These are phyloP conservation scores for Lagopus muta DNA, from an alignment of 2,113 vertebrate species.

Conservation along the genomic window DNA sequence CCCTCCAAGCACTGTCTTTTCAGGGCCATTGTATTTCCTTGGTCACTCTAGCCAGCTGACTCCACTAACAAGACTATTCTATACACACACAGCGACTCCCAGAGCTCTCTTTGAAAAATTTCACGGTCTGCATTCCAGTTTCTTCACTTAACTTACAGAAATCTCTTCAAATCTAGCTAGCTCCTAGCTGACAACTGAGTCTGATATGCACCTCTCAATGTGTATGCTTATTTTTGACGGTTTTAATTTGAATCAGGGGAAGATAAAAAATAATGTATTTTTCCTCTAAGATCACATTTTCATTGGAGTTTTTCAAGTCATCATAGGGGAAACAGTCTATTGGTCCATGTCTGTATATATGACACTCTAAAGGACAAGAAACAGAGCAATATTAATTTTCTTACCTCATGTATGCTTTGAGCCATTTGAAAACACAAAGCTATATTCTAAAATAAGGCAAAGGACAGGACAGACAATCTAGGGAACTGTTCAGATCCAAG, in stretches of 20 bases:
- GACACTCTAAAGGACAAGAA: background rate
- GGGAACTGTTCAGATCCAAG: background rate
- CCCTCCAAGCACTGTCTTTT: background rate
- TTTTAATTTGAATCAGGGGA: background rate
- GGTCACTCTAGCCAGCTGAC: background rate
- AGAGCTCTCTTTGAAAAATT: background rate
- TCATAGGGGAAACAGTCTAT: background rate
- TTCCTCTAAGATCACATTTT: background rate
- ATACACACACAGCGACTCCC: background rate
- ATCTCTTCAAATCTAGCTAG: background rate
- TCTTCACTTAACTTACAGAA: background rate
- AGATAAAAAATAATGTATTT: background rate
- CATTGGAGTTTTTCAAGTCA: background rate
- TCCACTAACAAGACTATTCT: background rate
- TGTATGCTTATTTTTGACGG: background rate
- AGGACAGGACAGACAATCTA: background rate
- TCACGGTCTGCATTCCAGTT: background rate
- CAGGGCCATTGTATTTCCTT: background rate
- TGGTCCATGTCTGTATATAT: background rate
- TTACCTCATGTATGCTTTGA: background rate
- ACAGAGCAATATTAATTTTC: background rate
- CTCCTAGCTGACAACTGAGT: background rate
- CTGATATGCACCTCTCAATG: background rate
- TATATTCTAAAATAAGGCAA: background rate
- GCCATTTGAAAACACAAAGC: background rate